phyloP scores from a whole-genome alignment of 2,797 vertebrate genomes.

The Holocentrus rufus region DNA sequence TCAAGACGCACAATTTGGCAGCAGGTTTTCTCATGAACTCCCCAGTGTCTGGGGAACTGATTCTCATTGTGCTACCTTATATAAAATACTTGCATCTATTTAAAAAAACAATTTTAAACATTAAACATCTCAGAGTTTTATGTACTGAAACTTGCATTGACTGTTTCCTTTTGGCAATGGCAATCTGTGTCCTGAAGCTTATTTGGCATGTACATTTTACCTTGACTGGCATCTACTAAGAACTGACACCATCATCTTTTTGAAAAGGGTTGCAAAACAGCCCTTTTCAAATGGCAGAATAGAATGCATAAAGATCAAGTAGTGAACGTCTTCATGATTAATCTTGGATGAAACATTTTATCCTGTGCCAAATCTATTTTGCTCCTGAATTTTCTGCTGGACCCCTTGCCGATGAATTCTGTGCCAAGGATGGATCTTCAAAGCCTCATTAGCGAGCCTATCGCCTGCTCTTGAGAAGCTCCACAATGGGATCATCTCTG shows the following conservation, averaged over 20 bases:
- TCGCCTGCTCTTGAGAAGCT: slow-evolving; percentile 67
- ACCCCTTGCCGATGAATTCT: slow-evolving; percentile 34
- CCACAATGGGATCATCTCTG: slow-evolving; percentile 70
- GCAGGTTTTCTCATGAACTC: slow-evolving; percentile 47
- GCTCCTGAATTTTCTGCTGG: slow-evolving; percentile 25
- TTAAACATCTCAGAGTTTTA: slow-evolving; percentile 61
- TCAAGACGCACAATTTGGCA: slow-evolving; percentile 50
- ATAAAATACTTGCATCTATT: slow-evolving; percentile 85
- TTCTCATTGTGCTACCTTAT: slow-evolving; percentile 67
- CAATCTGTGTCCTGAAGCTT: background rate
- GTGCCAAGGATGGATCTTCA: slow-evolving; percentile 70
- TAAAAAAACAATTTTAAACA: slow-evolving; percentile 84
- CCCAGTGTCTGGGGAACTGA: slow-evolving; percentile 21
- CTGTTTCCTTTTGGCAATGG: background rate
- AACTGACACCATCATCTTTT: background rate
- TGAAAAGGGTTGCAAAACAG: slow-evolving; percentile 1
- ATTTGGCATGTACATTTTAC: too few species aligned
- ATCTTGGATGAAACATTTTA: slow-evolving; percentile 62
- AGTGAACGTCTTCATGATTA: slow-evolving; percentile 4
- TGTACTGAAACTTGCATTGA: slow-evolving; percentile 28
- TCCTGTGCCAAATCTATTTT: slow-evolving; percentile 61
- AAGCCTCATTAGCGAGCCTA: slow-evolving; percentile 65
- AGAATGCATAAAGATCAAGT: slow-evolving; percentile 15
- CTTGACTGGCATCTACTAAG: background rate
- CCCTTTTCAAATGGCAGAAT: slow-evolving; percentile 2